These are phyloP conservation scores for Carlito syrichta DNA, from an alignment of 2,113 vertebrate genomes.

Conservation along the genomic window DNA sequence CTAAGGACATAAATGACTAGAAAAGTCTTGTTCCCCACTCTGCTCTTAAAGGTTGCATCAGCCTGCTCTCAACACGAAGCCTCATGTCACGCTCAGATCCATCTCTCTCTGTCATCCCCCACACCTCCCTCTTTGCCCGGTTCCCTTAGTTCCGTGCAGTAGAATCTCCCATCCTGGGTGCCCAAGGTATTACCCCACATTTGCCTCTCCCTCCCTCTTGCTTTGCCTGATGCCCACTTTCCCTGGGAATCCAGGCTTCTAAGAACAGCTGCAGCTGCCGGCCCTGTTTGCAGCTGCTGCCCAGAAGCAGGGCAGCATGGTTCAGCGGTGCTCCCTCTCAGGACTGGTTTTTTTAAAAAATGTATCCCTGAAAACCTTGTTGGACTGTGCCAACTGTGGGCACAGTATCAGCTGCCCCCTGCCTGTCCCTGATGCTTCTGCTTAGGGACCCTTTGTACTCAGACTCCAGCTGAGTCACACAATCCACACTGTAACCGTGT, in stretches of 20 bases:
- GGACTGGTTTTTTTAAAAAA: slow-evolving; percentile 40
- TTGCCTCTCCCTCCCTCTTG: neutral
- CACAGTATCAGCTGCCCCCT: slow-evolving; percentile 65
- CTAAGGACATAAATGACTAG: neutral
- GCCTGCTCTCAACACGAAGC: neutral
- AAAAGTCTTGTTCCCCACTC: neutral
- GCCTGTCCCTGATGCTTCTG: slow-evolving; percentile 54
- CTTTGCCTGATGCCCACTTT: slow-evolving; percentile 66
- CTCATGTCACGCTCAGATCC: neutral
- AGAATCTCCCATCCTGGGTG: neutral
- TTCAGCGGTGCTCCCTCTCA: slow-evolving; percentile 67
- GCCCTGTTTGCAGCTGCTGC: slow-evolving; percentile 71
- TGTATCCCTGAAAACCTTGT: slow-evolving; percentile 62
- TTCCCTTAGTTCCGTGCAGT: slow-evolving; percentile 8
- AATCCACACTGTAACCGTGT: neutral
- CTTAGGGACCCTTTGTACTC: slow-evolving; percentile 51
- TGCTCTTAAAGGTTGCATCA: neutral
- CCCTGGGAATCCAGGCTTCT: slow-evolving; percentile 69
- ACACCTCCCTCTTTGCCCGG: neutral
- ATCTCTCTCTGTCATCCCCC: neutral
- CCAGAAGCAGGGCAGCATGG: slow-evolving; percentile 68
- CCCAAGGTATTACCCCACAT: neutral
- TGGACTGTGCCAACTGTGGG: slow-evolving; percentile 60
- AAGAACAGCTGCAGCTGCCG: slow-evolving; percentile 72
- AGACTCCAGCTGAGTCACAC: slow-evolving; percentile 69